A percentile compares a stretch with the other conserved stretches of the same genome.
phyloP scores from a whole-genome alignment of 1,140 invertebrate species.

The Drosophila littoralis region DNA sequence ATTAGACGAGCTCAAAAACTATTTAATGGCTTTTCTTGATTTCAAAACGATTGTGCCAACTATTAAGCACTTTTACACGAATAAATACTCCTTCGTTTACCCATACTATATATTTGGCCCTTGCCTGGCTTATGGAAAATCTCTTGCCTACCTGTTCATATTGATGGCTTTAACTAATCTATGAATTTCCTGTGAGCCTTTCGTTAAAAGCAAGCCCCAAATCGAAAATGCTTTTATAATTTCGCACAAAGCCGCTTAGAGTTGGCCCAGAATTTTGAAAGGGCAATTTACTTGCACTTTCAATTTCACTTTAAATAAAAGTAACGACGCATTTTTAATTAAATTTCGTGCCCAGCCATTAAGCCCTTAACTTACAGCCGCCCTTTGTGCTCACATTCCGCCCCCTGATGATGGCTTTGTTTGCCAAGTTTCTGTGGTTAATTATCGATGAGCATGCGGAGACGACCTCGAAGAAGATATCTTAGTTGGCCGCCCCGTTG shows the following conservation, averaged over 20 bases:
- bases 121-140: neutral
- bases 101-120: neutral
- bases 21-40: too few species aligned
- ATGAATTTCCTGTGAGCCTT: slow-evolving; percentile 21
- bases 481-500: slow-evolving; percentile 21
- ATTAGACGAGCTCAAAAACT: too few species aligned
- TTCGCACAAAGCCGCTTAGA: slow-evolving; percentile 34
- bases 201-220: neutral
- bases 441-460: slow-evolving; percentile 69
- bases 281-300: slow-evolving; percentile 43
- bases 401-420: slow-evolving; percentile 45
- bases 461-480: slow-evolving; percentile 33
- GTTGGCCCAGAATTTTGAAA: slow-evolving; percentile 28
- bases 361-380: slow-evolving; percentile 46
- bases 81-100: neutral
- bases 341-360: slow-evolving; percentile 70
- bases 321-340: slow-evolving; percentile 67
- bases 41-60: too few species aligned
- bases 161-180: slow-evolving; percentile 25
- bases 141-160: slow-evolving; percentile 9
- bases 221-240: slow-evolving; percentile 27
- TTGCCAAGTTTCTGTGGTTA: slow-evolving; percentile 74
- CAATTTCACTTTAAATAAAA: slow-evolving; percentile 54
- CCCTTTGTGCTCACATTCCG: neutral
- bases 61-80: too few species aligned